Base-by-base conservation (phyloP, 2,888 invertebrate species). In the Hesperia comma region DNA sequence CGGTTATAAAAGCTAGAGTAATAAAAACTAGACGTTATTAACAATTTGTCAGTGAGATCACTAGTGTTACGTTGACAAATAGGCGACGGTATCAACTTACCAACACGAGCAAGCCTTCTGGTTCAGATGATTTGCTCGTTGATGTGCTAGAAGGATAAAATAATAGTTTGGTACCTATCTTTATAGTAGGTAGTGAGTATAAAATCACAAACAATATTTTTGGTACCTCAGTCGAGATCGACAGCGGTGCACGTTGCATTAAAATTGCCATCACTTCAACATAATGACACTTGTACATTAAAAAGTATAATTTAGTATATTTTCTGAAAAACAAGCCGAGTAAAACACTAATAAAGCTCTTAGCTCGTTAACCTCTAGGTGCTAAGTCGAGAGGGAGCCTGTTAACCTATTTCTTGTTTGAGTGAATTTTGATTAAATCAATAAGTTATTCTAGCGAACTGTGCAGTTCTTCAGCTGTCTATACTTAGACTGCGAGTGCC, bases 211-310 rank as follows among this genome's bases (percentile, higher is more conserved):
- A 46, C 17, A 46, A 46, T 7, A 46, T 46, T 49, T 19, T 49
- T 49, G 49, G 10, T 19, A 19, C 10, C 7, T 5, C 7, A 8
- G 49, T 41, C 33, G 26, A 26, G 26, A 61, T n/a, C 51, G 37
- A 61, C 37, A 61, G 21, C 37, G 37, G n/a, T 40, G 55, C 49
- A 37, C 0, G 12, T 32, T n/a, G 53, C 17, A 37, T 32, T 41
- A 64, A 57, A 64, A 64, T 64, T 64, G 41, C 63, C 57, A 33
- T 43, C 64, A 66, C 58, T 60, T 60, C 32, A 66, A 54, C 58
- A 14, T 40, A 33, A 60, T 10, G 21, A 32, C 43, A 66, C 58
- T 66, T 66, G 15, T 54, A 19, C 53, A 54, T 66, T 64, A 40
- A 53, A 60, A 40, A 32, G 53, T 21, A 21, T 26, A 63, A 63